Base-by-base conservation (phyloP, 2,797 vertebrate species). In the Chaenodraco wilsoni region DNA sequence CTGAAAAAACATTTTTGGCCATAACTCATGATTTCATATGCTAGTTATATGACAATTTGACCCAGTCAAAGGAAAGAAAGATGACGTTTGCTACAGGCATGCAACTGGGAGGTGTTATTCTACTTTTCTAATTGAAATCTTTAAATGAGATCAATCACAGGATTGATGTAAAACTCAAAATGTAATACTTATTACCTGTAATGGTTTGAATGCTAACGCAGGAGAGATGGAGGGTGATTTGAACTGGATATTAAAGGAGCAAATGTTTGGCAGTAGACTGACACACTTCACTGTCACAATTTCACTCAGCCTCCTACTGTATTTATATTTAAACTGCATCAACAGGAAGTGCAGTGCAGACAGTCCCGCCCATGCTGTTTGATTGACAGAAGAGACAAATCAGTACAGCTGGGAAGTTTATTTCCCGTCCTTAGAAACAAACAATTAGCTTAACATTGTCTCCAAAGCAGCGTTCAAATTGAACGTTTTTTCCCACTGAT, bases 151-250 rank as follows among this genome's bases (percentile, higher is more conserved):
- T 17, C 12, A 61, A 50, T 31, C 50, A 33, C 61, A 54, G 70
- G 69, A 73, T 79, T 48, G 67, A 65, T 40, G 31, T 31, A 19
- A 33, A 72, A 79, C 70, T 69, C n/a, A 64, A 51, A 7, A 58
- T 56, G 51, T 68, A 51, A 56, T 31, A 4, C 27, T 5, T 21
- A 71, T 56, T 78, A 5, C 14, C 57, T 64, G 57, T 16, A 19
- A 67, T 61, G 64, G 63, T 78, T 67, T 59, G 44, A 68, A 23
- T 82, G 64, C 70, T 60, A 56, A 62, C 57, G 57, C 19, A n/a
- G 54, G 41, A 64, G 73, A 79, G 81, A 84, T 72, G 73, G 79
- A 79, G 56, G 64, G 19, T 14, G 14, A 65, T 72, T 64, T 63
- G 63, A 73, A 46, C 0, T 37, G 33, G 33, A 37, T 37, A 37